Conservation (phyloP, 2,888 invertebrate species). For the Eristalis pertinax region DNA sequence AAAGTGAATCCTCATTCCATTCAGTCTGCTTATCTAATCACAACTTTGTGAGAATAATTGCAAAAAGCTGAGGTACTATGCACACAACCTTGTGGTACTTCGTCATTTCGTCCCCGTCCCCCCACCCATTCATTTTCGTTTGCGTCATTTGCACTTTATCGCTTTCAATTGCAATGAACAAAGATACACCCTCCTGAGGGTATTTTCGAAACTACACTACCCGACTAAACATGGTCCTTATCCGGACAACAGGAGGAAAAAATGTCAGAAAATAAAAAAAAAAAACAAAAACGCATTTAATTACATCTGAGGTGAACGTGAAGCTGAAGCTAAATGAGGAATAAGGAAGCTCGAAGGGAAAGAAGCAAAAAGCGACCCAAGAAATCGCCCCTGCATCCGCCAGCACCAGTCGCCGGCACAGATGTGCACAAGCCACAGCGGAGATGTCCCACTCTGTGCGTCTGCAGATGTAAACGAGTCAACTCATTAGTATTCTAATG, state of each 20-base stretch:
- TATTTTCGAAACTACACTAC: background rate
- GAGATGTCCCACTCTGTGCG: slow-evolving; percentile 1
- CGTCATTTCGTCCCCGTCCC: background rate
- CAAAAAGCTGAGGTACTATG: background rate
- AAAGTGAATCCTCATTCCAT: background rate
- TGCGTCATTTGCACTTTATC: background rate
- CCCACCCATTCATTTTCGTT: too few relatives aligned
- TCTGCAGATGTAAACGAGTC: slow-evolving; percentile 47
- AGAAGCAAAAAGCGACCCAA: slow-evolving; percentile 28
- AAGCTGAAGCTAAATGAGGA: slow-evolving; percentile 31
- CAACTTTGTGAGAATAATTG: background rate
- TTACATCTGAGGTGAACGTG: slow-evolving; percentile 62
- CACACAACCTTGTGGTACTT: background rate
- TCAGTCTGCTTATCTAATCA: background rate
- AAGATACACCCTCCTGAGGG: background rate
- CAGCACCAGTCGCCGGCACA: background rate
- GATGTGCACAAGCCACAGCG: background rate
- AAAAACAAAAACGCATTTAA: slow-evolving; percentile 47
- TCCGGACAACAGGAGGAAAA: background rate
- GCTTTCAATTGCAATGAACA: background rate
- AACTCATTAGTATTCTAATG: slow-evolving; percentile 71
- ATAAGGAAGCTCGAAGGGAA: slow-evolving; percentile 14
- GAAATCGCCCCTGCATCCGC: slow-evolving; percentile 47
- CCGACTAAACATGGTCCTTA: slow-evolving; percentile 5
- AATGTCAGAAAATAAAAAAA: slow-evolving; percentile 34